These are phyloP conservation scores for Porites rus DNA, from an alignment of 92 coral and sea anemone species.

Conservation along the genomic window DNA sequence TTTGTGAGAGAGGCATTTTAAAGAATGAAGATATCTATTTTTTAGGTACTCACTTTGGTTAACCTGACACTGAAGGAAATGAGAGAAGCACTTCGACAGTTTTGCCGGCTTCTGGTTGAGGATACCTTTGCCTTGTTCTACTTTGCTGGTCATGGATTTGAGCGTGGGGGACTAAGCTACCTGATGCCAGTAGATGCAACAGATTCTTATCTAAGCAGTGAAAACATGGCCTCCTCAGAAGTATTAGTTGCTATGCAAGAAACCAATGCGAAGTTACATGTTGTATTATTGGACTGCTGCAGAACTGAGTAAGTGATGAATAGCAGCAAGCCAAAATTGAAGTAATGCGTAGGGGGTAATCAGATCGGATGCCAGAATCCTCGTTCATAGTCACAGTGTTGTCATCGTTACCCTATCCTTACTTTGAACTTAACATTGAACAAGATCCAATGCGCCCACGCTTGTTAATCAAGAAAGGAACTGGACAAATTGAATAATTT, in stretches of 20 bases:
- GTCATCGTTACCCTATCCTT: no score
- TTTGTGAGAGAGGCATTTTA: no score
- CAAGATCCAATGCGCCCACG: no score
- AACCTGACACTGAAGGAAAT: slow-evolving; percentile 87
- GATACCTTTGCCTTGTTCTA: slow-evolving; percentile 95
- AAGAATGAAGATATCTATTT: background rate
- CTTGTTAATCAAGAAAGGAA: no score
- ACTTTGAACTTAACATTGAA: no score
- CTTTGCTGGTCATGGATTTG: slow-evolving; percentile 98
- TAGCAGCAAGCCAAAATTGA: no score
- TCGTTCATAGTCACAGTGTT: no score
- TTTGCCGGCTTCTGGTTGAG: slow-evolving; percentile 76
- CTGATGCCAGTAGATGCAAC: slow-evolving; percentile 96
- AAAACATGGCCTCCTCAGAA: slow-evolving; percentile 81
- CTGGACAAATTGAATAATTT: no score
- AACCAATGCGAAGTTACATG: slow-evolving; percentile 80
- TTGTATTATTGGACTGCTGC: slow-evolving; percentile 93
- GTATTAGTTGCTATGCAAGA: slow-evolving; percentile 86
- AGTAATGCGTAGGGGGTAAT: no score
- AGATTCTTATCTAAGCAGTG: slow-evolving; percentile 40
- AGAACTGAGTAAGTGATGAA: slow-evolving; percentile 75
- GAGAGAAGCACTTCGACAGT: slow-evolving; percentile 78
- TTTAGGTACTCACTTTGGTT: slow-evolving; percentile 92
- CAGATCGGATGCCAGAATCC: no score
- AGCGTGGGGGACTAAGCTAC: slow-evolving; percentile 77